Evolutionary conservation across 2,113 vertebrate species (phyloP).

Genomic region (Cariama cristata): DNA sequence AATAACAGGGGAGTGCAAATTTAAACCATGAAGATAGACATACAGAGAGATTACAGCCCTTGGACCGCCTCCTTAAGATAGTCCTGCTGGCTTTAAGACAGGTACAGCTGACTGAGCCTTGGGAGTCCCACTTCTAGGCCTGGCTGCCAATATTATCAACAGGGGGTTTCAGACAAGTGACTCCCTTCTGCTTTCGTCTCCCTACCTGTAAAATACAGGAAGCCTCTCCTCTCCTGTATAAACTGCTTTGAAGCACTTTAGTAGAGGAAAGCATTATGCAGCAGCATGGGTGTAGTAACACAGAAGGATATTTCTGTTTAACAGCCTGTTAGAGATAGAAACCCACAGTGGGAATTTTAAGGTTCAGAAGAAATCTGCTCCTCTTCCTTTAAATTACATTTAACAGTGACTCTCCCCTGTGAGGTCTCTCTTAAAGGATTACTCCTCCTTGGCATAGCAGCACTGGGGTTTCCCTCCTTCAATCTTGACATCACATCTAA

Average conservation of each 20-base stretch:
- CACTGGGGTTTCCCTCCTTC: background rate
- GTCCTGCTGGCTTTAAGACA: background rate
- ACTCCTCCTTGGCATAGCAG: background rate
- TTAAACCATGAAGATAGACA: background rate
- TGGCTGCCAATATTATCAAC: background rate
- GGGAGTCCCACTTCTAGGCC: background rate
- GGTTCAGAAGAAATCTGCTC: background rate
- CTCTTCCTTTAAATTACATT: background rate
- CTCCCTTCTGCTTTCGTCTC: background rate
- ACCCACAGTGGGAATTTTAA: constrained; percentile 14
- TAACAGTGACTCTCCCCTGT: background rate
- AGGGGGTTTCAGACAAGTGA: background rate
- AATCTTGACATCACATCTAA: background rate
- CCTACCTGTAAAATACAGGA: background rate
- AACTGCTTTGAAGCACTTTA: background rate
- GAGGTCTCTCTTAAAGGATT: background rate
- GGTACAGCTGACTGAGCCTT: background rate
- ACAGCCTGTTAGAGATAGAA: constrained; percentile 2
- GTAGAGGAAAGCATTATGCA: background rate
- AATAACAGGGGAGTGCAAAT: background rate
- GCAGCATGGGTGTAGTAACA: background rate
- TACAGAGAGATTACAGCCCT: background rate
- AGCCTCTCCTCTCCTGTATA: background rate
- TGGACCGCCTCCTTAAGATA: background rate
- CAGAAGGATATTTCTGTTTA: background rate